These are phyloP conservation scores for Eilema sororculum DNA, from an alignment of 2,888 invertebrate genomes.

Conservation along the genomic window DNA sequence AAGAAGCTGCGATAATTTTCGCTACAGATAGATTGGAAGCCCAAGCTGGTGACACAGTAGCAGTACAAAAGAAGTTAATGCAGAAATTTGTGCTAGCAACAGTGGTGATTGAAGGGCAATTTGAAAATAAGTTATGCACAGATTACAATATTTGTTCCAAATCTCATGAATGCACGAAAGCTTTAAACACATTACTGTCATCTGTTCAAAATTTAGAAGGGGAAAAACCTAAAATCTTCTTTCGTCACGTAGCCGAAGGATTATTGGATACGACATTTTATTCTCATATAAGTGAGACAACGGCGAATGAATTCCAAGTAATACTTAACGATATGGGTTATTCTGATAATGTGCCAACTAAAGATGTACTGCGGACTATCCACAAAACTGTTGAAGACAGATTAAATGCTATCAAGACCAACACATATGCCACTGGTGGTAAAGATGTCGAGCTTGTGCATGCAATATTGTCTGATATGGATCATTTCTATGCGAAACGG, in stretches of 20 bases:
- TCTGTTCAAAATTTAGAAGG: constrained; percentile 53
- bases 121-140: constrained; percentile 61
- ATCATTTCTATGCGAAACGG: constrained; percentile 63
- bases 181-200: constrained; percentile 58
- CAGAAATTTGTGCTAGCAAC: constrained; percentile 63
- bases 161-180: constrained; percentile 60
- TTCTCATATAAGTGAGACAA: constrained; percentile 55
- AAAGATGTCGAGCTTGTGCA: constrained; percentile 65
- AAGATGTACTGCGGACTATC: constrained; percentile 60
- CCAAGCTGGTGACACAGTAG: constrained; percentile 37
- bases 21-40: constrained; percentile 53
- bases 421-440: constrained; percentile 44
- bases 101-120: constrained; percentile 63
- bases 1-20: constrained; percentile 57
- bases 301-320: constrained; percentile 64
- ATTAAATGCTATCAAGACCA: constrained; percentile 44
- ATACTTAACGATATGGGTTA: constrained; percentile 73
- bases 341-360: constrained; percentile 60
- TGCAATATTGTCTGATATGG: constrained; percentile 73
- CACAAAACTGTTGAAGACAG: constrained; percentile 60
- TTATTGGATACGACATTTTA: constrained; percentile 60
- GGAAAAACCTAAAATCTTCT: constrained; percentile 53
- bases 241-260: constrained; percentile 38
- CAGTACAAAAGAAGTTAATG: constrained; percentile 54
- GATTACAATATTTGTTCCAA: constrained; percentile 63